phyloP scores from a whole-genome alignment of 2,113 vertebrate species.

The Vireo altiloquus region DNA sequence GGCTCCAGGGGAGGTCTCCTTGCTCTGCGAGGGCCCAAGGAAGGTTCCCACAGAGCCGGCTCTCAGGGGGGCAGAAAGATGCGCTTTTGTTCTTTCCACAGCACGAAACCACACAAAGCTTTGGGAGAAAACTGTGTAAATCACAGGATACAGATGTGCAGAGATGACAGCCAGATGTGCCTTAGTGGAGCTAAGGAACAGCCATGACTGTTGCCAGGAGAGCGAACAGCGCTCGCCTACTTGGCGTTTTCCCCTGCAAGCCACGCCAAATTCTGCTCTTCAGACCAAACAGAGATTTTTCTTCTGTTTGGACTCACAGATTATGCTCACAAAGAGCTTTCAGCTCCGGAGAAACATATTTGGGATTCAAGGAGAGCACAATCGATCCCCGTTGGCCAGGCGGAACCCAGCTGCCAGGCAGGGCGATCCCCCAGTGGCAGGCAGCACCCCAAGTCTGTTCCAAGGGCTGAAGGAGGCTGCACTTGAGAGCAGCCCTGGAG shows the following conservation, averaged over 20 bases:
- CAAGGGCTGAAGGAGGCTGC: neutral
- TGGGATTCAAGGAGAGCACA: neutral
- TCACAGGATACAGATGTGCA: constrained; percentile 9
- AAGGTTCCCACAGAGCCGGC: neutral
- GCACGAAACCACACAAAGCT: neutral
- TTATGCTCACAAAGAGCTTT: neutral
- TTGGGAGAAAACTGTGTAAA: neutral
- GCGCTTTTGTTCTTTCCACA: neutral
- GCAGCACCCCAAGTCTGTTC: neutral
- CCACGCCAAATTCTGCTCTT: neutral
- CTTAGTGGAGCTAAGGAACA: neutral
- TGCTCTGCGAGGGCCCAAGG: neutral
- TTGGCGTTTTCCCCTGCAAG: neutral
- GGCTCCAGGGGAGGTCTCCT: neutral
- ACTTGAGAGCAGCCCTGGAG: neutral
- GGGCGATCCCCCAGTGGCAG: rapidly evolving
- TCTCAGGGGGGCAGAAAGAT: neutral
- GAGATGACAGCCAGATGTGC: constrained; percentile 35
- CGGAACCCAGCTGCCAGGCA: neutral
- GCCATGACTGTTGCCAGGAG: neutral
- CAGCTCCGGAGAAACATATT: neutral
- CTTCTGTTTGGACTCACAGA: constrained; percentile 9
- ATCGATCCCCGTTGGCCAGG: neutral
- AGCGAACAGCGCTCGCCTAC: neutral
- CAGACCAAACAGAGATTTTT: constrained; percentile 24